Evolutionary conservation across 2,888 invertebrate species (phyloP), one percentile per base, ranked within the genome.

Genomic region (Dyspetes luteomarginatus): DNA sequence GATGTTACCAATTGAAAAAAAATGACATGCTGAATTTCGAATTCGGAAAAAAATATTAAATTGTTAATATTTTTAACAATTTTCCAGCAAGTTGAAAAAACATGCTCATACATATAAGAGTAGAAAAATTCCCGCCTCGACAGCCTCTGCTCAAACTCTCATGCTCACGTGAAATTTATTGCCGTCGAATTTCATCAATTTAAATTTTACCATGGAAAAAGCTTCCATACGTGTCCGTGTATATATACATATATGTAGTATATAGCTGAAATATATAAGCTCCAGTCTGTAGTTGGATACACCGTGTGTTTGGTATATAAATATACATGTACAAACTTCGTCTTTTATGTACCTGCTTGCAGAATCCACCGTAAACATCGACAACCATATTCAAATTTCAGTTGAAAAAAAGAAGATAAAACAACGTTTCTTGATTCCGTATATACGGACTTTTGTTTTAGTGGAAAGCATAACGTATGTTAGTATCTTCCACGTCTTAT

Each of bases 101-200:
- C 17, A 4, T 15, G 48, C 48, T 24, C 24, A 15, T n/a, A n/a
- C 24, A n/a, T 7, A 15, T 1, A 12, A 55, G 26, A 3, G 4
- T 26, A 2, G 48, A 48, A 17, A 48, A 12, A 36, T 48, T 48
- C 7, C 15, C 19, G 17, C 17, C 48, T n/a, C 48, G 48, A 48
- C 17, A 17, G 17, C 19, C 3, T 19, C 3, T 17, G 19, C 48
- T 12, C 48, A 15, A 26, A 26, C 12, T 55, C 24, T 28, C 55
- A 4, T 48, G 48, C 19, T 48, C 7, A 12, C 55, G 55, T 55
- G 26, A 56, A 55, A 68, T 68, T 67, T 67, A 67, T 50, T 24
- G 26, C 15, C 68, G 28, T 30, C 41, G 55, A 55, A 41, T 65
- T 26, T 22, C 19, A 30, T 65, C 28, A 26, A 65, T 65, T 26